Evolutionary conservation across 2,888 invertebrate genomes (phyloP).

Genomic region (Cataglyphis altisquamis): DNA sequence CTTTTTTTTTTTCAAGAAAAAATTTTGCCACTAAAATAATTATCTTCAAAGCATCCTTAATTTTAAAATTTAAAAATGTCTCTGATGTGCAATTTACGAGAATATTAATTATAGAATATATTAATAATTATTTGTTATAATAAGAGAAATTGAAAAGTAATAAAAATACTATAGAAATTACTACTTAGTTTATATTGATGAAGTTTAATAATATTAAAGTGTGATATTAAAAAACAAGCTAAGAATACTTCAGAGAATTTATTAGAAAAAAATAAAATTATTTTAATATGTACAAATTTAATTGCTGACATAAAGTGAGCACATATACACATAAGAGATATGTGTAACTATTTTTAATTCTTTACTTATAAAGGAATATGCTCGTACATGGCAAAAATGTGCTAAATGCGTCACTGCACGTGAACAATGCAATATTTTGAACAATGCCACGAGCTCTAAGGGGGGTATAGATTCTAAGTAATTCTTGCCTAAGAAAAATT

Average conservation of each 20-base stretch:
- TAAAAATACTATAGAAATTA: background rate
- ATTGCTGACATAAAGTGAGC: background rate
- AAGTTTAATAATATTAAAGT: background rate
- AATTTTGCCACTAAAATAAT: background rate
- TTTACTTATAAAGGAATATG: background rate
- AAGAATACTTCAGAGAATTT: background rate
- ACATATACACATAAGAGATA: background rate
- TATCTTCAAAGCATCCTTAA: background rate
- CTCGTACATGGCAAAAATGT: background rate
- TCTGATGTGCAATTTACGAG: background rate
- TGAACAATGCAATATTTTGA: background rate
- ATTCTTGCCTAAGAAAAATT: background rate
- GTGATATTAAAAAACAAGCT: background rate
- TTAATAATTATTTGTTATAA: background rate
- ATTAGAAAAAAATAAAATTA: background rate
- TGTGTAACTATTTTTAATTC: background rate
- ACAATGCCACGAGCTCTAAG: background rate
- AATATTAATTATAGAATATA: no score
- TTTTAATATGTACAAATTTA: background rate
- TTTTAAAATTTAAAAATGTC: background rate
- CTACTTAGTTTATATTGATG: background rate
- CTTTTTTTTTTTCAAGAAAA: background rate
- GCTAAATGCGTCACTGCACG: background rate
- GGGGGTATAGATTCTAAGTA: background rate
- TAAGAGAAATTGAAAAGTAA: background rate